phyloP scores from a whole-genome alignment of 2,113 vertebrate species.

The Hoplias malabaricus region DNA sequence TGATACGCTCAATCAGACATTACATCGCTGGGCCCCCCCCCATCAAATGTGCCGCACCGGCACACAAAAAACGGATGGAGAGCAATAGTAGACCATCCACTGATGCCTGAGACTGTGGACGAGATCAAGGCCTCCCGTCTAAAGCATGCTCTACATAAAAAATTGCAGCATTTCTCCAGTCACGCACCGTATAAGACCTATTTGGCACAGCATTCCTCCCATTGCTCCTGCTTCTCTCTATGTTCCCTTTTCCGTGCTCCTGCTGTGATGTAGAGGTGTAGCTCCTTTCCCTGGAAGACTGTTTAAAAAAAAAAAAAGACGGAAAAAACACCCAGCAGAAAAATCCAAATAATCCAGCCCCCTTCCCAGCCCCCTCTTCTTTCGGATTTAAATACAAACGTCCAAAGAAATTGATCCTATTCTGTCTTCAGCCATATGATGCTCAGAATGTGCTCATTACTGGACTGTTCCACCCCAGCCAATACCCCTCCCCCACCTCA shows the following conservation, averaged over 20 bases:
- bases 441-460: constrained; percentile 76
- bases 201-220: constrained; percentile 54
- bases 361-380: constrained; percentile 49
- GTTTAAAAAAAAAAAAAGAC: constrained; percentile 30
- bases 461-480: constrained; percentile 79
- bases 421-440: constrained; percentile 70
- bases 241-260: constrained; percentile 48
- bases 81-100: constrained; percentile 47
- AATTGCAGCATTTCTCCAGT: constrained; percentile 52
- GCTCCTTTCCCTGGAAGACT: constrained; percentile 57
- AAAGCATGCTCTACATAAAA: constrained; percentile 60
- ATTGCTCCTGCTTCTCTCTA: constrained; percentile 49
- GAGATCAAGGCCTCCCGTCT: constrained; percentile 48
- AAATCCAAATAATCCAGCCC: constrained; percentile 41
- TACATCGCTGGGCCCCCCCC: constrained; percentile 61
- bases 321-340: not conserved
- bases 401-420: constrained; percentile 60
- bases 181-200: constrained; percentile 56
- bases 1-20: constrained; percentile 68
- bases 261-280: constrained; percentile 57
- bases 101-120: constrained; percentile 50
- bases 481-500: constrained; percentile 76
- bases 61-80: constrained; percentile 48
- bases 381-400: constrained; percentile 37
- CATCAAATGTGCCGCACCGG: constrained; percentile 58